A percentile compares a stretch with the other conserved stretches of the same genome.
These are phyloP conservation scores for Rhynchomys soricoides DNA, from an alignment of 2,113 vertebrate species.

Conservation along the genomic window DNA sequence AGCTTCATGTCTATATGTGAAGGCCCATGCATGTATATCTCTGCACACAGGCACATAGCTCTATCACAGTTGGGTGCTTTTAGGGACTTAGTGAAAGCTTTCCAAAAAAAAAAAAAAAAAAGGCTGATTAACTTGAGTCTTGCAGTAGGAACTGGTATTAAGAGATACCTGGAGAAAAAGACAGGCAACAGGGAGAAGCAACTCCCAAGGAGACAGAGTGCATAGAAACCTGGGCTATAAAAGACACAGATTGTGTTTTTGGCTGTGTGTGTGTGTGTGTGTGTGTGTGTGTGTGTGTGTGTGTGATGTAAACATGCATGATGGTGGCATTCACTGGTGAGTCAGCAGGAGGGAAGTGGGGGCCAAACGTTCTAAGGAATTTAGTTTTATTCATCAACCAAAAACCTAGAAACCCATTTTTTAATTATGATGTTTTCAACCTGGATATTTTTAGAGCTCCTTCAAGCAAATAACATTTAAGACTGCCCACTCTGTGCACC, in stretches of 20 bases:
- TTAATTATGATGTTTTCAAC: background rate
- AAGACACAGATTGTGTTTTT: background rate
- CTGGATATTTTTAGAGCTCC: background rate
- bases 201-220: background rate
- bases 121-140: background rate
- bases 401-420: background rate
- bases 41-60: background rate
- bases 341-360: background rate
- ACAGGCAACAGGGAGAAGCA: background rate
- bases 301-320: accelerated
- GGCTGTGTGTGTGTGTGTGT: accelerated
- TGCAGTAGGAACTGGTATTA: background rate
- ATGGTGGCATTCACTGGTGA: accelerated
- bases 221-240: background rate
- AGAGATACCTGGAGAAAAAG: background rate
- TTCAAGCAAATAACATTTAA: background rate
- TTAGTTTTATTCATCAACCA: background rate
- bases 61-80: background rate
- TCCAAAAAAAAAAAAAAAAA: too few species aligned
- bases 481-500: background rate
- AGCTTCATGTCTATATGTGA: background rate
- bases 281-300: too few species aligned
- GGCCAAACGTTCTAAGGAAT: background rate
- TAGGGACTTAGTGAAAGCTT: background rate
- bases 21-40: background rate